phyloP scores from a whole-genome alignment of 2,797 vertebrate species.

The Alcedo atthis region DNA sequence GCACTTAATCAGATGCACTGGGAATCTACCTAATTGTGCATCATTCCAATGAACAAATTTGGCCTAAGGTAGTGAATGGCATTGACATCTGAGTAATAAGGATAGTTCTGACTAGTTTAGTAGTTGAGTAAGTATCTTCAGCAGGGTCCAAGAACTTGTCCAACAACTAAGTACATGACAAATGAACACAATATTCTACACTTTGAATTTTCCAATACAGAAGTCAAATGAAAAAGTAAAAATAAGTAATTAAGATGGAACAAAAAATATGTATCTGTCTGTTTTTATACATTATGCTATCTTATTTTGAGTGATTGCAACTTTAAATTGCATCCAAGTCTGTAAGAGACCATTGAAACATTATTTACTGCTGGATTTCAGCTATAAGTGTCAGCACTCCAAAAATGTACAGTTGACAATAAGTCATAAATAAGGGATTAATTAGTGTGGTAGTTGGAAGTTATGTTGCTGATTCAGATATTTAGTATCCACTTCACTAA shows the following conservation, averaged over 20 bases:
- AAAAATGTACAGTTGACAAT: conserved; percentile 42
- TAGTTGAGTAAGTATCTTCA: background rate
- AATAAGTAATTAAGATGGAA: conserved; percentile 2
- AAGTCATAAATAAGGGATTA: conserved; percentile 56
- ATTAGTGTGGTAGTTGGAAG: conserved; percentile 34
- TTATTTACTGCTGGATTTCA: conserved; percentile 13
- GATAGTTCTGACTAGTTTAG: background rate
- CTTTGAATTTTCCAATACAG: background rate
- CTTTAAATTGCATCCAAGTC: conserved; percentile 21
- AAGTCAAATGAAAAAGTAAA: conserved; percentile 9
- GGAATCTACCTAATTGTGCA: background rate
- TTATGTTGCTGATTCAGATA: conserved; percentile 49
- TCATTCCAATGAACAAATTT: background rate
- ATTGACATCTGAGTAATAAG: background rate
- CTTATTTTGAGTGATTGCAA: background rate
- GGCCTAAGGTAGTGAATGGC: background rate
- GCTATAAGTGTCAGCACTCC: conserved; percentile 42
- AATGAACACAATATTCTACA: background rate
- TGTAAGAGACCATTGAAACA: conserved; percentile 27
- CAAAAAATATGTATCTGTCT: background rate
- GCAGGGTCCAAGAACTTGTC: background rate
- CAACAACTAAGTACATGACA: background rate
- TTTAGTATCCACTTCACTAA: conserved; percentile 51
- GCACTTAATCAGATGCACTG: background rate
- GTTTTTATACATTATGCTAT: background rate